A percentile compares a stretch with the other conserved stretches of the same genome.
These are phyloP conservation scores for Heterotis niloticus DNA, from an alignment of 2,113 vertebrate species.

Conservation along the genomic window DNA sequence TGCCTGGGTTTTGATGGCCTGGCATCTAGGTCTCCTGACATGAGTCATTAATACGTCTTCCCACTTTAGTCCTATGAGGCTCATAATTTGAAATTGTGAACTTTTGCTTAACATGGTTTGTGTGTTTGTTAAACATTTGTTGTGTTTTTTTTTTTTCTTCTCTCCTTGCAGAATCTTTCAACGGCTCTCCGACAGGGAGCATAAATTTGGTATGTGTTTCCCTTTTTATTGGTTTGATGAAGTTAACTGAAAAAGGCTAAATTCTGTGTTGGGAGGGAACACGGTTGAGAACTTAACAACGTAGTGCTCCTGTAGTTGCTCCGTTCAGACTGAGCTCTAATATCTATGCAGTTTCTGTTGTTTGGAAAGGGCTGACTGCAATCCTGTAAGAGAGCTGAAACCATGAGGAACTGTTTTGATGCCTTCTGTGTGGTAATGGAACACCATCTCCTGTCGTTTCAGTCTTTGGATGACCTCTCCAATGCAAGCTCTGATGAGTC, in stretches of 20 bases:
- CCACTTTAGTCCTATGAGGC: neutral
- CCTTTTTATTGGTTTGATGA: neutral
- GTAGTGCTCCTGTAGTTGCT: neutral
- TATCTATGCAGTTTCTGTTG: neutral
- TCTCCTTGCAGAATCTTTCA: slow-evolving; percentile 81
- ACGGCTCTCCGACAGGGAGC: slow-evolving; percentile 93
- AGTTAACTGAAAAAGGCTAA: neutral
- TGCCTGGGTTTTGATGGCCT: neutral
- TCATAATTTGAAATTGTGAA: neutral
- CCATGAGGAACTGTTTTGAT: neutral
- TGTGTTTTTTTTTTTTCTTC: neutral
- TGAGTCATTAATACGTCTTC: no score
- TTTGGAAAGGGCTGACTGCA: neutral
- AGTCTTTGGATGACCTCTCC: slow-evolving; percentile 95
- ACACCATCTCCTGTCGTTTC: neutral
- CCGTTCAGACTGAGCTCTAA: neutral
- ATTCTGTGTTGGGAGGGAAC: neutral
- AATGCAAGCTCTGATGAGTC: slow-evolving; percentile 82
- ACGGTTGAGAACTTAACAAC: no score
- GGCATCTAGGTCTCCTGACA: neutral
- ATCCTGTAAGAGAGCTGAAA: no score
- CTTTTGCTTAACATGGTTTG: neutral
- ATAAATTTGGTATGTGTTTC: slow-evolving; percentile 82
- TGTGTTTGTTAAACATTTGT: neutral
- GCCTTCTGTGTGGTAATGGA: neutral